Conservation (phyloP, 2,888 invertebrate species). For the Piscicola geometra region DNA sequence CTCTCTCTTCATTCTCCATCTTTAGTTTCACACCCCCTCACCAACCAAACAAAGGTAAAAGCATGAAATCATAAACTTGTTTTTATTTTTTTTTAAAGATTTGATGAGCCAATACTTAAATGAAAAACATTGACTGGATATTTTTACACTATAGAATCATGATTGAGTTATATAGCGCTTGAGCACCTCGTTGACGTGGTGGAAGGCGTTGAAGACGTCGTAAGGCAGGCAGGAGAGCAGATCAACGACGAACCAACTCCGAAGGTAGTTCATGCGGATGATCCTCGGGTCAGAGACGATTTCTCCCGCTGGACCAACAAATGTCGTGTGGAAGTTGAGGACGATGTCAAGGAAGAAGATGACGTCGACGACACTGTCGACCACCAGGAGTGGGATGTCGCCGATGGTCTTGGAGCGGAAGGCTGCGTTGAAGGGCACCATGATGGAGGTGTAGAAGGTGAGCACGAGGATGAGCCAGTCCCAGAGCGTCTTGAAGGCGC, state of each 20-base stretch:
- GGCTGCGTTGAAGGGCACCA: slow-evolving; percentile 98
- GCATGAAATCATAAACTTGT: background rate
- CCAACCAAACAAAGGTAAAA: background rate
- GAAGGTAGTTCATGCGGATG: slow-evolving; percentile 76
- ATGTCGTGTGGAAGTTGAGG: slow-evolving; percentile 99
- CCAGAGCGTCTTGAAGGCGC: slow-evolving; percentile 96
- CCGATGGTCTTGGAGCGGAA: slow-evolving; percentile 82
- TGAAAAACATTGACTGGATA: too few relatives aligned
- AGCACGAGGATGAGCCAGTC: slow-evolving; percentile 99
- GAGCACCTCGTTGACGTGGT: slow-evolving; percentile 60
- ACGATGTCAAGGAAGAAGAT: slow-evolving; percentile 99
- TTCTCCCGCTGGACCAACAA: slow-evolving; percentile 77
- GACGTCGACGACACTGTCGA: slow-evolving; percentile 89
- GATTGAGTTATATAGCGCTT: slow-evolving; percentile 68
- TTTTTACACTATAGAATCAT: background rate
- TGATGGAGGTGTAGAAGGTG: slow-evolving; percentile 97
- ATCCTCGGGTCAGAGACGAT: slow-evolving; percentile 94
- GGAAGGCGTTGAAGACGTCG: slow-evolving; percentile 98
- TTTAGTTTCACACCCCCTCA: too few relatives aligned
- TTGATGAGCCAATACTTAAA: too few relatives aligned
- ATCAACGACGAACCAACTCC: slow-evolving; percentile 99
- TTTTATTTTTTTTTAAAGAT: background rate
- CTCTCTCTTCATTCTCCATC: too few relatives aligned
- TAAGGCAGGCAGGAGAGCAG: slow-evolving; percentile 97
- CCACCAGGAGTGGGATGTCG: slow-evolving; percentile 56